These are phyloP conservation scores for Prosopocoilus inquinatus DNA, from an alignment of 2,888 invertebrate genomes.

Conservation along the genomic window DNA sequence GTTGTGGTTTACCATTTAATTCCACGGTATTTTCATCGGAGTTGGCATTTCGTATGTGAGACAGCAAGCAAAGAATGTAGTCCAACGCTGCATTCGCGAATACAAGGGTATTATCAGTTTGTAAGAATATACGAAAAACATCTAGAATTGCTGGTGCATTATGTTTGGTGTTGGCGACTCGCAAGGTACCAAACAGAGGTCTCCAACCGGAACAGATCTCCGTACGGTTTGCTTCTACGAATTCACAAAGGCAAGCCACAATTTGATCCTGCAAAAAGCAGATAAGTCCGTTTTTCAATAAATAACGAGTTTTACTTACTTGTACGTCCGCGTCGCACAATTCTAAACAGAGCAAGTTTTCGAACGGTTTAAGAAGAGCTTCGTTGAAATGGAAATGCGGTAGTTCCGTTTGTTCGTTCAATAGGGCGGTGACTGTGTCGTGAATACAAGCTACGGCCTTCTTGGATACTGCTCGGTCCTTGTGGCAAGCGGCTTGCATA, in stretches of 20 bases:
- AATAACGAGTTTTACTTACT: conserved; percentile 49
- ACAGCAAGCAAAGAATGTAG: conserved; percentile 85
- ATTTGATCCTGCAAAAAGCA: conserved; percentile 71
- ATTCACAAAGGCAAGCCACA: conserved; percentile 91
- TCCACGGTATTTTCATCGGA: conserved; percentile 35
- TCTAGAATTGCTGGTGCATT: conserved; percentile 77
- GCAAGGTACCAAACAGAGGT: conserved; percentile 88
- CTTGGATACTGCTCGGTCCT: conserved; percentile 84
- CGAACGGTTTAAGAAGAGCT: conserved; percentile 90
- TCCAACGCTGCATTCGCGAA: conserved; percentile 94
- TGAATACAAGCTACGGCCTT: conserved; percentile 90
- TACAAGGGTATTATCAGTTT: conserved; percentile 88
- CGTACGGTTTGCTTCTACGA: conserved; percentile 90
- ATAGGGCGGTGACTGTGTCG: conserved; percentile 82
- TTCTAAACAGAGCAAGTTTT: conserved; percentile 90
- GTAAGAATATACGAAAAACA: conserved; percentile 90
- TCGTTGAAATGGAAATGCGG: conserved; percentile 96
- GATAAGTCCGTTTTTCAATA: not conserved
- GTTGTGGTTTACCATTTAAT: not conserved
- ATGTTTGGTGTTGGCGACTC: conserved; percentile 73
- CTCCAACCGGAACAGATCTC: conserved; percentile 97
- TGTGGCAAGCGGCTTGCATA: conserved; percentile 93
- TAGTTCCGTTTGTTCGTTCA: conserved; percentile 84
- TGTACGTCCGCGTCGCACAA: conserved; percentile 92
- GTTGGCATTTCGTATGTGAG: conserved; percentile 71